These are phyloP conservation scores for Tribolium madens DNA, from an alignment of 1,140 invertebrate species.

Conservation along the genomic window DNA sequence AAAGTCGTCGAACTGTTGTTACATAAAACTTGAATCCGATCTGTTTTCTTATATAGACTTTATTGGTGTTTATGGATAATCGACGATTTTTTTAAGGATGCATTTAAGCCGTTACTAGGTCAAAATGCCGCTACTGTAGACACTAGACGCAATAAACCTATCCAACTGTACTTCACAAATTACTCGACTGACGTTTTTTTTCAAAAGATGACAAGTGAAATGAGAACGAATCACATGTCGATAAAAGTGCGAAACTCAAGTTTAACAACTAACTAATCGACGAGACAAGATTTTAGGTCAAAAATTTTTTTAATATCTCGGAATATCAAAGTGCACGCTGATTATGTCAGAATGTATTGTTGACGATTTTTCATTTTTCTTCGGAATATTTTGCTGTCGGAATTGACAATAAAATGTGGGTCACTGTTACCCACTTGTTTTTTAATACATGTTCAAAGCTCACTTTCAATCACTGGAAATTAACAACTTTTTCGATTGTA, in stretches of 20 bases:
- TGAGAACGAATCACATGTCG: slow-evolving; percentile 1
- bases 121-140: slow-evolving; percentile 47
- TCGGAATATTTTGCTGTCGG: neutral
- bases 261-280: slow-evolving; percentile 24
- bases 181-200: neutral
- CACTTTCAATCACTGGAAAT: no score
- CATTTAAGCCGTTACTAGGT: slow-evolving; percentile 50
- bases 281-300: slow-evolving; percentile 23
- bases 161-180: slow-evolving; percentile 24
- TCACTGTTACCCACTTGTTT: slow-evolving; percentile 25
- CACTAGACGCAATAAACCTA: slow-evolving; percentile 23
- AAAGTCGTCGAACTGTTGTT: slow-evolving; percentile 17
- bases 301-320: slow-evolving; percentile 5
- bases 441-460: neutral
- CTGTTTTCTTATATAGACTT: neutral
- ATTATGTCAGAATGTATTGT: neutral
- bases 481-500: no score
- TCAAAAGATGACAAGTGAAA: slow-evolving; percentile 1
- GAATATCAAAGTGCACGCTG: slow-evolving; percentile 21
- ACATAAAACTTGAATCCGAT: neutral
- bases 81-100: slow-evolving; percentile 2
- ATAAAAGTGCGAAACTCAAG: slow-evolving; percentile 27
- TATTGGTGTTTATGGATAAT: slow-evolving; percentile 14
- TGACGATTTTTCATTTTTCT: neutral
- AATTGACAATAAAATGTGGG: slow-evolving; percentile 3